phyloP scores from a whole-genome alignment of 2,113 vertebrate genomes.

The Zingel zingel region DNA sequence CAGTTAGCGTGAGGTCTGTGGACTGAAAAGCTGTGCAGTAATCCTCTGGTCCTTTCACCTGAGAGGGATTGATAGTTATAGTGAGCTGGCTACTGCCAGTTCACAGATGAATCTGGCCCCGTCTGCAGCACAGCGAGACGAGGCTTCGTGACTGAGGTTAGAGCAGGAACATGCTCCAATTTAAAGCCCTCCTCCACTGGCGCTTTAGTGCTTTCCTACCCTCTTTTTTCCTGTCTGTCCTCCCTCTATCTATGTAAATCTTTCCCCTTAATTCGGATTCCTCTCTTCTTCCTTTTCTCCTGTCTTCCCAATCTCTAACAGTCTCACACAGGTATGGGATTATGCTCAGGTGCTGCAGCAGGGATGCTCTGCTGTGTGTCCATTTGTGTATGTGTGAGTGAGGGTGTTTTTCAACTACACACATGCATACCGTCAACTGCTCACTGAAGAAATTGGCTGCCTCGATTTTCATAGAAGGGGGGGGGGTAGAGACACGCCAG shows the following conservation, averaged over 20 bases:
- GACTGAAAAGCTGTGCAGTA: conserved; percentile 39
- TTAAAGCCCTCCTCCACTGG: conserved; percentile 22
- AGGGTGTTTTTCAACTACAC: conserved; percentile 37
- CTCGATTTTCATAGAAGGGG: conserved; percentile 56
- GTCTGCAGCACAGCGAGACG: conserved; percentile 7
- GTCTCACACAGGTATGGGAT: conserved; percentile 42
- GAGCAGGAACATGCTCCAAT: conserved; percentile 41
- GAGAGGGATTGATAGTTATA: conserved; percentile 58
- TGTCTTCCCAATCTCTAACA: background rate
- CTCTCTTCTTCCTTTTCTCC: background rate
- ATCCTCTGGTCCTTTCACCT: conserved; percentile 61
- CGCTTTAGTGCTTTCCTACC: background rate
- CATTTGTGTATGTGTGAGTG: background rate
- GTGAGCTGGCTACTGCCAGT: conserved; percentile 42
- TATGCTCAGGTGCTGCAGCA: conserved; percentile 52
- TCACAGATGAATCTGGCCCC: conserved; percentile 32
- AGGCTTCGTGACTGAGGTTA: conserved; percentile 62
- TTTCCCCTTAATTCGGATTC: background rate
- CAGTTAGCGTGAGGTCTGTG: conserved; percentile 19
- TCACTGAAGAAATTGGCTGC: conserved; percentile 67
- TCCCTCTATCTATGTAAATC: background rate
- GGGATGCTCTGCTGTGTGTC: conserved; percentile 19
- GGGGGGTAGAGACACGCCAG: background rate
- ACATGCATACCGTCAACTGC: conserved; percentile 14
- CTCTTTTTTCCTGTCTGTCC: background rate